phyloP scores from a whole-genome alignment of 1,140 invertebrate genomes.

The Aradophagus sp. region DNA sequence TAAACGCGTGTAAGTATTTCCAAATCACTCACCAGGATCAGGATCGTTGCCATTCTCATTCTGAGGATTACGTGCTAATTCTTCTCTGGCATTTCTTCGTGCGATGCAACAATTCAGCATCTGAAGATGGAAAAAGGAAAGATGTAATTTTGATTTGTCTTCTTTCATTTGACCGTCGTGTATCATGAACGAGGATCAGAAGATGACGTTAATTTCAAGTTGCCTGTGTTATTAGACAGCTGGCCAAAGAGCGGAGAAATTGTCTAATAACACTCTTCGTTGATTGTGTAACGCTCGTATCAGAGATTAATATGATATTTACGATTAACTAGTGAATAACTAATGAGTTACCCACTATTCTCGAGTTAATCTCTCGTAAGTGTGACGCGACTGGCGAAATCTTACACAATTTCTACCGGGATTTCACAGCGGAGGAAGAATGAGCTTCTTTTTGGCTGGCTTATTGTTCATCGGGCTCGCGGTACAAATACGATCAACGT shows the following conservation, averaged over 20 bases:
- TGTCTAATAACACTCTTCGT: constrained; percentile 86
- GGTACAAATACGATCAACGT: constrained; percentile 1
- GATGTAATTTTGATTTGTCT: constrained; percentile 75
- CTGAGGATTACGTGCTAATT: constrained; percentile 63
- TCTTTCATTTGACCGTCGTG: no score
- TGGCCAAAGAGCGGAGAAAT: constrained; percentile 94
- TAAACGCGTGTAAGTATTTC: no score
- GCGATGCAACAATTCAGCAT: constrained; percentile 98
- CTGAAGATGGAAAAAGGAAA: constrained; percentile 73
- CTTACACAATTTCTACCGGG: constrained; percentile 33
- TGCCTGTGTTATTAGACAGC: no score
- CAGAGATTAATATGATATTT: constrained; percentile 36
- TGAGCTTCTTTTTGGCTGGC: constrained; percentile 16
- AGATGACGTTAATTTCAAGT: no score
- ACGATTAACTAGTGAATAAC: constrained; percentile 26
- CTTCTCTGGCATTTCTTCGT: constrained; percentile 79
- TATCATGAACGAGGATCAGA: constrained; percentile 76
- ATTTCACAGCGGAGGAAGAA: constrained; percentile 11
- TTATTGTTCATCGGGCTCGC: constrained; percentile 17
- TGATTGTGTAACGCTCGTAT: constrained; percentile 77
- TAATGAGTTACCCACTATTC: constrained; percentile 29
- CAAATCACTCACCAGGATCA: constrained; percentile 58
- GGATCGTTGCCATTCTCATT: constrained; percentile 59
- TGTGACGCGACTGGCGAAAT: constrained; percentile 44
- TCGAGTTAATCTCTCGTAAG: constrained; percentile 22